These are phyloP conservation scores for Plebejus argus DNA, from an alignment of 2,888 invertebrate genomes.

Conservation along the genomic window DNA sequence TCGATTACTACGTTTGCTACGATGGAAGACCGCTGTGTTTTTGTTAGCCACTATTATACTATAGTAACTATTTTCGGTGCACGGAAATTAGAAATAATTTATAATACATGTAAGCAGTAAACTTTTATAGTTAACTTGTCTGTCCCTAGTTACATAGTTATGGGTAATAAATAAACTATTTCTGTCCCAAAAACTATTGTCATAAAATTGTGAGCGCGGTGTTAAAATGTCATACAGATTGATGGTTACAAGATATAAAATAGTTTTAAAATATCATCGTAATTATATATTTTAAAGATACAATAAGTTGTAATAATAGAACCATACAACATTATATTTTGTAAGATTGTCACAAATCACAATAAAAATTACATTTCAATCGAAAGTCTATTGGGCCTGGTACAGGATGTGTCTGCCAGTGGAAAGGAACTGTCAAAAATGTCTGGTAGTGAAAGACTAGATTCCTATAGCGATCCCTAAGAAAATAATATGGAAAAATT, in stretches of 20 bases:
- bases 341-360: too few relatives aligned
- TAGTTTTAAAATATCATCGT: neutral
- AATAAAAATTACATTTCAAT: too few relatives aligned
- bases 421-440: too few relatives aligned
- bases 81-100: slow-evolving; percentile 5
- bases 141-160: slow-evolving; percentile 14
- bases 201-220: slow-evolving; percentile 1
- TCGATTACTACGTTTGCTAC: too few relatives aligned
- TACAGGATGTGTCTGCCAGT: too few relatives aligned
- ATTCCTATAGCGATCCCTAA: too few relatives aligned
- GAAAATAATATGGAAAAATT: too few relatives aligned
- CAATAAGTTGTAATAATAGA: neutral
- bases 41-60: neutral
- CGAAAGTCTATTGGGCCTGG: too few relatives aligned
- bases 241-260: neutral
- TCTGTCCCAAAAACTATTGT: slow-evolving; percentile 21
- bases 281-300: neutral
- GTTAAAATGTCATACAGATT: slow-evolving; percentile 12
- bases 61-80: neutral
- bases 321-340: neutral
- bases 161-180: slow-evolving; percentile 7
- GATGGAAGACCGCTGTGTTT: neutral
- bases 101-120: slow-evolving; percentile 3
- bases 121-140: slow-evolving; percentile 4
- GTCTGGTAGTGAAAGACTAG: too few relatives aligned